Evolutionary conservation across 2,888 invertebrate species (phyloP), one percentile per base, ranked within the genome.

Genomic region (Drosophila multiciliata): DNA sequence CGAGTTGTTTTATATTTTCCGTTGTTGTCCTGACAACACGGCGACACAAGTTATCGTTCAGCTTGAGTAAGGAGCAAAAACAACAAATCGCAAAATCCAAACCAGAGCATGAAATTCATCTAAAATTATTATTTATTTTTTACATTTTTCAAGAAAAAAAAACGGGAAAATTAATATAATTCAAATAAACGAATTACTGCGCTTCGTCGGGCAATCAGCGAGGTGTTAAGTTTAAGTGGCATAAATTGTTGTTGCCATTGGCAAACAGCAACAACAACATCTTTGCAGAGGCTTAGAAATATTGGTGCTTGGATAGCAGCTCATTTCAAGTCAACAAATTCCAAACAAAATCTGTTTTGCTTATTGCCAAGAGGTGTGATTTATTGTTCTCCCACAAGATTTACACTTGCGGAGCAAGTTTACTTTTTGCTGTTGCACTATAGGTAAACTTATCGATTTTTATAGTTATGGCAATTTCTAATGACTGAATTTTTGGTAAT

Each of bases 151-250:
- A 64, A 66, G 78, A 65, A 52, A 65, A 57, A 57, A 48, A 66
- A 78, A 59, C 57, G 38, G 38, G 11, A 74, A 75, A 83, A 83
- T 84, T 81, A 89, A 89, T 87, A 89, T 87, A 82, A 84, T 82
- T 85, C 66, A 62, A 87, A 82, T 84, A 87, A 89, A 89, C 87
- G 87, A 89, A 79, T 89, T 75, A 64, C 71, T 59, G 57, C 79
- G 79, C 87, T 85, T 87, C 75, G 85, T 15, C 79, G 57, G 48
- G 75, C 76, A 89, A 68, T 87, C 88, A 77, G 70, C 82, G 85
- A 89, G 77, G 88, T 89, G 88, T 89, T 84, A 85, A 85, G 60
- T 82, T 82, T 82, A 85, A 85, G 82, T 89, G 82, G 77, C 90
- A 73, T 69, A 89, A 89, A 87, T 81, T 76, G 81, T 74, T 35